Evolutionary conservation across 2,113 vertebrate genomes (phyloP).

Genomic region (Salvelinus namaycush): DNA sequence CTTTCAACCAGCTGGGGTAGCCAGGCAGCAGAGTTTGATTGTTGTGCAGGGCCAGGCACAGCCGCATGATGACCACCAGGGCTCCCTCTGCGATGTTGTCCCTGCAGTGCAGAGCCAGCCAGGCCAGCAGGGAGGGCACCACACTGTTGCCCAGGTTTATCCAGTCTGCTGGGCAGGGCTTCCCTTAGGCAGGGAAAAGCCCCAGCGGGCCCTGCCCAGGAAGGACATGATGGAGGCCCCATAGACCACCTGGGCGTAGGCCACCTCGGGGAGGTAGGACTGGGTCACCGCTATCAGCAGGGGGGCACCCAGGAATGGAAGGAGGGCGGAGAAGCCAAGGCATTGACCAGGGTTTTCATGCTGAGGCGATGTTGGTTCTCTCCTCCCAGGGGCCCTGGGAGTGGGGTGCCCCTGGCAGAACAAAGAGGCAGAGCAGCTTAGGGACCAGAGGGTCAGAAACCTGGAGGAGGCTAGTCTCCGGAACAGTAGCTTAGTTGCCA

Average conservation of each 20-base stretch:
- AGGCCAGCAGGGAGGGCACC: slow-evolving; percentile 81
- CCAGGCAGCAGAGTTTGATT: slow-evolving; percentile 84
- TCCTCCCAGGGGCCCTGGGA: slow-evolving; percentile 2
- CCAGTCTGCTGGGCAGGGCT: slow-evolving; percentile 90
- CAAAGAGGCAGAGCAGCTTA: slow-evolving; percentile 36
- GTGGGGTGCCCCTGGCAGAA: slow-evolving; percentile 29
- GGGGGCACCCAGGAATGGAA: slow-evolving; percentile 81
- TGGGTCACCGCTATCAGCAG: slow-evolving; percentile 78
- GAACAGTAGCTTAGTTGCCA: slow-evolving; percentile 2
- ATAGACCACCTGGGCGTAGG: slow-evolving; percentile 81
- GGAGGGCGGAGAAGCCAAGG: slow-evolving; percentile 74
- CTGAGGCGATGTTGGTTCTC: slow-evolving; percentile 39
- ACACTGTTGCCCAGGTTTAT: slow-evolving; percentile 82
- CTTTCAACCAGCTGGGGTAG: slow-evolving; percentile 90
- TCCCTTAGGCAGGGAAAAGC: slow-evolving; percentile 83
- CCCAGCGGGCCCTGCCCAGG: slow-evolving; percentile 74
- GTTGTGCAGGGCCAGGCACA: slow-evolving; percentile 82
- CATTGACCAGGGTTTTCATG: slow-evolving; percentile 64
- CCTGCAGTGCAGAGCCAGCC: slow-evolving; percentile 77
- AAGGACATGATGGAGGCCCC: slow-evolving; percentile 83
- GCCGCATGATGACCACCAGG: slow-evolving; percentile 73
- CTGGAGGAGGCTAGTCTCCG: slow-evolving; percentile 26
- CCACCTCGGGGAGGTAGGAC: slow-evolving; percentile 76
- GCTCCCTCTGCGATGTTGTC: slow-evolving; percentile 61
- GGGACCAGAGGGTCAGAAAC: slow-evolving; percentile 32